Conservation (phyloP, 2,113 vertebrate genomes). For the Mormoops blainvillei region DNA sequence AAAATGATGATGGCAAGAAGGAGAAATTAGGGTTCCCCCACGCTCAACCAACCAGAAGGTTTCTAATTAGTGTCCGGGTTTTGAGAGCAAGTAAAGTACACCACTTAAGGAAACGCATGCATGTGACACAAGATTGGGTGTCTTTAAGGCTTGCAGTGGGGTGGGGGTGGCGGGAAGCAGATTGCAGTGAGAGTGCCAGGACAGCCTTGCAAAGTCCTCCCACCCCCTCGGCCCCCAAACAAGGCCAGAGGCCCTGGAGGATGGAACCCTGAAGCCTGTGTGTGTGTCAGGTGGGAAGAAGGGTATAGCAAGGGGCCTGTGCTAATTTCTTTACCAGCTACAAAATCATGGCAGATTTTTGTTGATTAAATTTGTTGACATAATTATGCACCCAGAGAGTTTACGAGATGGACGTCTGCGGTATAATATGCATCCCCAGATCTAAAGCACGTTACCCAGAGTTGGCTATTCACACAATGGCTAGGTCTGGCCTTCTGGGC, state of each 20-base stretch:
- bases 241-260: neutral
- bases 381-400: neutral
- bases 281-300: neutral
- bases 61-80: neutral
- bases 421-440: neutral
- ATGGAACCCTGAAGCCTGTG: neutral
- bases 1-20: neutral
- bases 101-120: neutral
- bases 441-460: neutral
- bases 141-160: neutral
- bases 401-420: neutral
- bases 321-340: slow-evolving; percentile 6
- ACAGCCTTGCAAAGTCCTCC: neutral
- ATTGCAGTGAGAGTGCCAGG: neutral
- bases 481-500: neutral
- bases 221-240: neutral
- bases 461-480: neutral
- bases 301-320: neutral
- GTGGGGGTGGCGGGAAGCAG: no score
- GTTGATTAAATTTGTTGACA: slow-evolving; percentile 5
- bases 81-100: neutral
- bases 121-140: neutral
- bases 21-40: neutral
- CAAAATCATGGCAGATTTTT: neutral
- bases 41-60: neutral